Evolutionary conservation across 2,113 vertebrate genomes (phyloP), one percentile per base, ranked within the genome.

Genomic region (Caracal caracal): DNA sequence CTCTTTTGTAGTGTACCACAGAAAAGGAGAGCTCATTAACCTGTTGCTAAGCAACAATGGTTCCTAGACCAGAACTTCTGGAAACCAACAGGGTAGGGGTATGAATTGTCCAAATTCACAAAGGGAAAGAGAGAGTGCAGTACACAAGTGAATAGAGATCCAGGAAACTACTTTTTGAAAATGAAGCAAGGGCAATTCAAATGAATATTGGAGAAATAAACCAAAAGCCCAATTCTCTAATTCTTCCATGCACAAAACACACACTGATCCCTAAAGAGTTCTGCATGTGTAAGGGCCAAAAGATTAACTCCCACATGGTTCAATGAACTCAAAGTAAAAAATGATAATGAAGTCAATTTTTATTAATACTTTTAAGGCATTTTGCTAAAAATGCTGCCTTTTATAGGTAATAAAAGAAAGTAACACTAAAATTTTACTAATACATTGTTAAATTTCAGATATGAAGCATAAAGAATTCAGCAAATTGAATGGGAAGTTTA

Each of bases 41-140:
- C 98, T 88, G 98, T 98, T 98, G 98, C 98, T 98, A 98, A 98
- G 99, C 98, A 98, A 98, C 98, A 92, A 68, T 0, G 19, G 15
- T 92, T 98, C 93, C 73, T 63, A 84, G 96, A 97, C 94, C 94
- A 96, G 97, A 96, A 97, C 96, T 97, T 98, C 66, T 95, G 90
- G 91, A 98, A 97, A 95, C 83, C 80, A 61, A 93, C 95, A 79
- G 5, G 82, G 63, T 71, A 66, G 26, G 71, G 83, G 83, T 90
- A 89, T 93, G 97, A 98, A 98, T 97, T 97, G 98, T 97, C 98
- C 98, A 97, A 94, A 97, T 96, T 94, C 94, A 97, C 97, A 97
- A 80, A 97, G 89, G 83, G 93, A 93, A 97, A 94, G 53, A 93
- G 90, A 94, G 96, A 83, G 70, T 49, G 65, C 95, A 98, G 95